Evolutionary conservation across 2,888 invertebrate species (phyloP).

Genomic region (Cheilosia vulpina): DNA sequence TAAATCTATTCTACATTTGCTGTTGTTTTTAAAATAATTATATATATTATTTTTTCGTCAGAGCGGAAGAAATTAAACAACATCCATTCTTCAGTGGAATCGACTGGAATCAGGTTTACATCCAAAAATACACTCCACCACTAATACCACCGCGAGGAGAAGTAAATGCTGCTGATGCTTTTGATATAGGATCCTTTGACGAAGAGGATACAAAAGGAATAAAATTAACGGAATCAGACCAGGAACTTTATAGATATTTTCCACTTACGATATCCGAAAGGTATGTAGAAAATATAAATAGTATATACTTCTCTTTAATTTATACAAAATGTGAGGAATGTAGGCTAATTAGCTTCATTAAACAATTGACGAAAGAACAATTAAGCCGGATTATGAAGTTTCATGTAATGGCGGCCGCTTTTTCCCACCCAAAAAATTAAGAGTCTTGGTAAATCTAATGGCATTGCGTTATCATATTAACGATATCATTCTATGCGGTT

Average conservation of each 20-base stretch:
- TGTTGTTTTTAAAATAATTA: background rate
- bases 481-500: too few species aligned
- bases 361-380: too few species aligned
- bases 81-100: conserved; percentile 98
- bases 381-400: too few species aligned
- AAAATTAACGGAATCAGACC: conserved; percentile 98
- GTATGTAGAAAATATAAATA: conserved; percentile 75
- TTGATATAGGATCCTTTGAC: conserved; percentile 99
- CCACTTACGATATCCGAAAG: conserved; percentile 99
- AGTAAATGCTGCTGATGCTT: conserved; percentile 99
- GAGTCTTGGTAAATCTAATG: too few species aligned
- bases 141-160: conserved; percentile 99
- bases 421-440: too few species aligned
- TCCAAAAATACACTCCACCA: conserved; percentile 99
- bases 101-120: conserved; percentile 99
- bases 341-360: too few species aligned
- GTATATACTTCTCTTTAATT: too few species aligned
- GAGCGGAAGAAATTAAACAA: conserved; percentile 98
- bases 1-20: background rate
- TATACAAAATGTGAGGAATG: too few species aligned
- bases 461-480: too few species aligned
- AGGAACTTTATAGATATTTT: conserved; percentile 99
- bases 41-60: conserved; percentile 80
- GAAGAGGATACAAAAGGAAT: conserved; percentile 99
- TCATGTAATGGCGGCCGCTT: too few species aligned